phyloP scores from a whole-genome alignment of 1,140 invertebrate species.

The Rhopalosiphum maidis region DNA sequence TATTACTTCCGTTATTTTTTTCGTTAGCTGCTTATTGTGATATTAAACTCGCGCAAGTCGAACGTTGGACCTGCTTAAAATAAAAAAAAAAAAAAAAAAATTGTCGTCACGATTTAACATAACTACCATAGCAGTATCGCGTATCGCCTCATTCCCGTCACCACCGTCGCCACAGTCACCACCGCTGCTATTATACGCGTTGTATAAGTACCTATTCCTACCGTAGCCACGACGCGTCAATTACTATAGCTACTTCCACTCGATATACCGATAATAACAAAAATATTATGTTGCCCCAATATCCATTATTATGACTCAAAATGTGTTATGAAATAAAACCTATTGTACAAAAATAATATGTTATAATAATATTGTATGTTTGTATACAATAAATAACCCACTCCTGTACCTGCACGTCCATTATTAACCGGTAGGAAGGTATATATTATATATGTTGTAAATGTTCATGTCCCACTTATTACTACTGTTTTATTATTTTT shows the following conservation, averaged over 20 bases:
- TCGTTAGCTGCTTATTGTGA: slow-evolving; percentile 5
- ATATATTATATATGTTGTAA: background rate
- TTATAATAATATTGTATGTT: background rate
- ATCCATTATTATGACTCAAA: background rate
- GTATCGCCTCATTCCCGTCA: background rate
- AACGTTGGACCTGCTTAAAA: background rate
- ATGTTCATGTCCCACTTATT: background rate
- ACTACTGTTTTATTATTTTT: background rate
- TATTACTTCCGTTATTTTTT: background rate
- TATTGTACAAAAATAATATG: background rate
- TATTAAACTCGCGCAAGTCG: background rate
- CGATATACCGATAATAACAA: background rate
- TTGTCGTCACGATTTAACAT: background rate
- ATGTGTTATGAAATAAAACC: background rate
- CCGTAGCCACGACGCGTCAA: background rate
- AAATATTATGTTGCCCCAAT: background rate
- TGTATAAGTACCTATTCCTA: background rate
- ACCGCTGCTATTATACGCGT: background rate
- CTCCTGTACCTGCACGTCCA: background rate
- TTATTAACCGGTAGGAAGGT: background rate
- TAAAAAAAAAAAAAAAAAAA: background rate
- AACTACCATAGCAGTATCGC: background rate
- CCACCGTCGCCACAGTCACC: background rate
- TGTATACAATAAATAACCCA: background rate
- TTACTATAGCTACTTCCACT: background rate